Base-by-base conservation (phyloP, 2,113 vertebrate species). In the Zosterops pallidus region DNA sequence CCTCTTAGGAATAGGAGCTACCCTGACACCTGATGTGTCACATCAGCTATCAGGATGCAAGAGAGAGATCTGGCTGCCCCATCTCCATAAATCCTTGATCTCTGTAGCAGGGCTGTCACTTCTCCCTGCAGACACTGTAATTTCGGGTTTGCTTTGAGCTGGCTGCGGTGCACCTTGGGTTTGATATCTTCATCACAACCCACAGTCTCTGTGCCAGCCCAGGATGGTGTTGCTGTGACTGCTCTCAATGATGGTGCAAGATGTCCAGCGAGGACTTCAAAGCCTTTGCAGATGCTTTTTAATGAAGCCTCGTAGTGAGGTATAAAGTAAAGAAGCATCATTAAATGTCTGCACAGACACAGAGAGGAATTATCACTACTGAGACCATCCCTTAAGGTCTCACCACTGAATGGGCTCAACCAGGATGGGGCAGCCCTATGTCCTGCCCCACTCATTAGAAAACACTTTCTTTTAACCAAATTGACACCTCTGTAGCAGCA, bases 41-140 rank as follows among this genome's bases (percentile, higher is more conserved):
- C 95, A 89, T 93, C 95, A 96, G 94, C 89, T 85, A 92, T 92
- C 93, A 89, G 76, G 92, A 96, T 91, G 92, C 95, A 80, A 95
- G 78, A 74, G 86, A 80, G 91, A 93, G 72, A 96, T 95, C 90
- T 86, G 81, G 86, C 91, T 5, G 10, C 44, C 65, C 87, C 68
- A 95, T 95, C 95, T 96, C 94, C 83, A 92, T 92, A 96, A 89
- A 84, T 87, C 83, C 86, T 96, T 96, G 84, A 97, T 95, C 94
- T 95, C 74, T 21, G 5, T 78, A 79, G 65, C 86, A 49, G 44
- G 68, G 85, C 91, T 96, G 94, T 96, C 94, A 96, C 85, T 94
- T 95, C 75, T 96, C 86, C 89, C 94, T 80, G 87, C 84, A 93
- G 95, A 95, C 37, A 21, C 52, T 6, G 9, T 88, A 86, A 88